A percentile compares a stretch with the other conserved stretches of the same genome.
phyloP scores from a whole-genome alignment of 2,888 invertebrate species.

The Lycocerus yunnanus region DNA sequence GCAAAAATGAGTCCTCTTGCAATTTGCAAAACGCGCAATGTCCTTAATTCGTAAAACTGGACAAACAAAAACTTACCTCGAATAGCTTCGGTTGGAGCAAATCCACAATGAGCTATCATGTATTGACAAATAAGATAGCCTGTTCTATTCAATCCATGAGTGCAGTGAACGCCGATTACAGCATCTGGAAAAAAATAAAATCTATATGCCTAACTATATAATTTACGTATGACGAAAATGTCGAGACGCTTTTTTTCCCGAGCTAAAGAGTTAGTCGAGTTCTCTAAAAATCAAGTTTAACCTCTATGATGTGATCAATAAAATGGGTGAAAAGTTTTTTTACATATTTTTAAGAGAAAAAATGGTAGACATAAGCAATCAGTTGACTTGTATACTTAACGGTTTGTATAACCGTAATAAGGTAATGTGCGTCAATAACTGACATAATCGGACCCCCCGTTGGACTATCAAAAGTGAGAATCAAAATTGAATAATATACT shows the following conservation, averaged over 20 bases:
- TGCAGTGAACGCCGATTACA: constrained; percentile 80
- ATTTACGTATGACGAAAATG: too few species aligned
- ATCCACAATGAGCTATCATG: constrained; percentile 57
- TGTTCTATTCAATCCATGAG: constrained; percentile 80
- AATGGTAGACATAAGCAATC: neutral
- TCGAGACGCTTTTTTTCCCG: too few species aligned
- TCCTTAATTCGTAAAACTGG: neutral
- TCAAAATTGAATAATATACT: constrained; percentile 36
- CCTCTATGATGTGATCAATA: too few species aligned
- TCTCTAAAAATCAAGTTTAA: too few species aligned
- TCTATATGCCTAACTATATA: too few species aligned
- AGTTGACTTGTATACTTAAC: neutral
- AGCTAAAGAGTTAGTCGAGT: too few species aligned
- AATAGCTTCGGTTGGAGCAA: constrained; percentile 57
- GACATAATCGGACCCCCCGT: constrained; percentile 44
- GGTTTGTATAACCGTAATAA: constrained; percentile 4
- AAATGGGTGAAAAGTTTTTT: too few species aligned
- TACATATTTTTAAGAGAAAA: neutral
- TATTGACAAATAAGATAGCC: constrained; percentile 79
- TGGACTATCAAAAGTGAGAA: constrained; percentile 42
- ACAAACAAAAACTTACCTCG: constrained; percentile 58
- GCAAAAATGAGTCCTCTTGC: too few species aligned
- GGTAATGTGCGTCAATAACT: constrained; percentile 43
- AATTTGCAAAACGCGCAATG: too few species aligned
- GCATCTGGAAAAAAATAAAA: constrained; percentile 63